These are phyloP conservation scores for Xestia rhomboidea DNA, from an alignment of 2,888 invertebrate genomes.

Conservation along the genomic window DNA sequence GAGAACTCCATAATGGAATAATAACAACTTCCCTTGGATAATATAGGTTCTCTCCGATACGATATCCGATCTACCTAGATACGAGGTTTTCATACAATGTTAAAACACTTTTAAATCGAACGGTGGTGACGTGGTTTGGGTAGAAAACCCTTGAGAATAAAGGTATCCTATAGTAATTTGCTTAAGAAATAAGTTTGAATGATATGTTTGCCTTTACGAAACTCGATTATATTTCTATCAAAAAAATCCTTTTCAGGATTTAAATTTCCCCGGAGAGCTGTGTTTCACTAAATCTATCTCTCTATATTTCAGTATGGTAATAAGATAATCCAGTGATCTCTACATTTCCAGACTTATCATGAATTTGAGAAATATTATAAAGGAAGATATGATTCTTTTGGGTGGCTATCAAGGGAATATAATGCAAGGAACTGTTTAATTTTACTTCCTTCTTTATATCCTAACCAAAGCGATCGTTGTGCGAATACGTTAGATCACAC, in stretches of 20 bases:
- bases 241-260: slow-evolving; percentile 31
- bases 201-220: neutral
- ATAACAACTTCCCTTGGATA: neutral
- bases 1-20: neutral
- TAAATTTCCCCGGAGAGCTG: slow-evolving; percentile 52
- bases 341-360: slow-evolving; percentile 19
- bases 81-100: neutral
- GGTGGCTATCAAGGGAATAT: slow-evolving; percentile 3
- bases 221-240: slow-evolving; percentile 37
- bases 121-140: neutral
- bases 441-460: no score
- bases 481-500: neutral
- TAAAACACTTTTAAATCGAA: neutral
- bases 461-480: neutral
- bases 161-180: neutral
- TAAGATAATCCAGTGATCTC: slow-evolving; percentile 33
- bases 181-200: neutral
- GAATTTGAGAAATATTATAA: slow-evolving; percentile 28
- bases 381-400: slow-evolving; percentile 12
- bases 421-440: neutral
- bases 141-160: neutral
- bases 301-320: slow-evolving; percentile 46
- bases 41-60: neutral
- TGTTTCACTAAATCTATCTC: slow-evolving; percentile 39
- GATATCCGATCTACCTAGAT: no score